These are phyloP conservation scores for Galaxias olidus DNA, from an alignment of 2,797 vertebrate species.

Conservation along the genomic window DNA sequence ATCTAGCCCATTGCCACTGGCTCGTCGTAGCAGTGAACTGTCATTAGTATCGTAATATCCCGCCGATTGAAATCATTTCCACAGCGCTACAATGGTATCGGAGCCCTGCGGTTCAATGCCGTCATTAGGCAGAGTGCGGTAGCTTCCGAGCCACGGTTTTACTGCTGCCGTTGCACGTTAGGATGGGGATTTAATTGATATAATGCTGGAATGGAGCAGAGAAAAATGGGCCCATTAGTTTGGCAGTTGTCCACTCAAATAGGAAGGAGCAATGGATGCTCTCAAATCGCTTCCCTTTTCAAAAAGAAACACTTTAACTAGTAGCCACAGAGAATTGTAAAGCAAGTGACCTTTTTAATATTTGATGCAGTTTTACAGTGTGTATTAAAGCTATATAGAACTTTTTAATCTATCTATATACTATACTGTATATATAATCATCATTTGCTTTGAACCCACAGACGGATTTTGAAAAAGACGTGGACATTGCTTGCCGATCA, in stretches of 20 bases:
- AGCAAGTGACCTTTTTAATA: too few relatives aligned
- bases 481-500: constrained; percentile 99
- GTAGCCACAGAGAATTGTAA: too few relatives aligned
- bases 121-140: constrained; percentile 48
- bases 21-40: constrained; percentile 60
- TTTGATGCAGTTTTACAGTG: too few relatives aligned
- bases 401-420: neutral
- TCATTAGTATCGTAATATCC: constrained; percentile 67
- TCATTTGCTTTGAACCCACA: constrained; percentile 66
- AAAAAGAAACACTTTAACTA: too few relatives aligned
- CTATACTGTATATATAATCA: constrained; percentile 13
- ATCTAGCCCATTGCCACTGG: constrained; percentile 55
- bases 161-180: constrained; percentile 26
- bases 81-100: constrained; percentile 49
- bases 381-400: neutral
- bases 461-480: constrained; percentile 99
- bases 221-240: constrained; percentile 15
- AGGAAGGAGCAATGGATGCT: neutral
- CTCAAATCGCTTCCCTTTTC: neutral
- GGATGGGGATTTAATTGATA: constrained; percentile 39
- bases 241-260: neutral
- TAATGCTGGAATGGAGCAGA: constrained; percentile 29
- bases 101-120: constrained; percentile 42
- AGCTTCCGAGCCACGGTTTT: constrained; percentile 32
- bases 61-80: constrained; percentile 57